Conservation (phyloP, 2,113 vertebrate genomes). For the Geothlypis trichas region DNA sequence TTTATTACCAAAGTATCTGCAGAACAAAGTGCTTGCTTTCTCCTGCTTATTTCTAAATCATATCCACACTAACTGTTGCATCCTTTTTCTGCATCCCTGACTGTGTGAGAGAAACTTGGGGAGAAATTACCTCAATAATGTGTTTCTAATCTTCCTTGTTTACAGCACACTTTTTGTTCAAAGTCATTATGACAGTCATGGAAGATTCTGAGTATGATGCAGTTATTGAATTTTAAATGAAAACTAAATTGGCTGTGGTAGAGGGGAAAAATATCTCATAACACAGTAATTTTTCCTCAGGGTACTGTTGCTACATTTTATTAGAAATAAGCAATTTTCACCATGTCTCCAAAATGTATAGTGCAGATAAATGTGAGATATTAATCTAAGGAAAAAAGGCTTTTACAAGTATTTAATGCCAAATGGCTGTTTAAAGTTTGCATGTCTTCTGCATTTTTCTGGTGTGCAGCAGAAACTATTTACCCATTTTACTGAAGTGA, state of each 20-base stretch:
- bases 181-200: constrained; percentile 59
- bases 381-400: constrained; percentile 42
- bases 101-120: constrained; percentile 21
- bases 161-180: constrained; percentile 64
- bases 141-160: constrained; percentile 70
- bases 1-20: background rate
- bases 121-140: constrained; percentile 61
- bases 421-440: constrained; percentile 6
- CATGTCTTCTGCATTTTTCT: constrained; percentile 3
- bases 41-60: constrained; percentile 9
- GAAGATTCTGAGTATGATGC: constrained; percentile 62
- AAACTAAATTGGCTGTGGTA: constrained; percentile 71
- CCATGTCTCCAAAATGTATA: constrained; percentile 43
- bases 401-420: constrained; percentile 53
- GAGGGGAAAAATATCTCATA: constrained; percentile 65
- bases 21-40: background rate
- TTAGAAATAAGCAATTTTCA: constrained; percentile 75
- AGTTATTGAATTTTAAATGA: constrained; percentile 76
- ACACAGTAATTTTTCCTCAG: constrained; percentile 69
- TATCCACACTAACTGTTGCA: background rate
- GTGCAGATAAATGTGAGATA: constrained; percentile 42
- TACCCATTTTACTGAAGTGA: background rate
- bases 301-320: constrained; percentile 65
- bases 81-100: background rate
- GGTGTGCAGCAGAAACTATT: background rate